These are phyloP conservation scores for Lucilia cuprina DNA, from an alignment of 1,140 invertebrate species.

Conservation along the genomic window DNA sequence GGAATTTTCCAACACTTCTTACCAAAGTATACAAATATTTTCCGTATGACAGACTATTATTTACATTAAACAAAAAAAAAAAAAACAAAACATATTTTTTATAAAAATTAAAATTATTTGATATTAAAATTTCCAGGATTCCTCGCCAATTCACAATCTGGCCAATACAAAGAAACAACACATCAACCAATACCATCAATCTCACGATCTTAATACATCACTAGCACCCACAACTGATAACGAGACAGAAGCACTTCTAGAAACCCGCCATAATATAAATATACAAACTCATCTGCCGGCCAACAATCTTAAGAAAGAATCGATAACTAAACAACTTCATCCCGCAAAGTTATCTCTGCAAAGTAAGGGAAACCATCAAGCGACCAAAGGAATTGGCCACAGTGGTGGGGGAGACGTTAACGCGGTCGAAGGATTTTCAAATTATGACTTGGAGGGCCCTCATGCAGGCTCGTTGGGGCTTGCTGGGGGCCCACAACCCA, in stretches of 20 bases:
- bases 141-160: constrained; percentile 62
- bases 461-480: constrained; percentile 48
- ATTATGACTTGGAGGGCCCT: constrained; percentile 47
- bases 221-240: constrained; percentile 44
- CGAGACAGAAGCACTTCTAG: constrained; percentile 59
- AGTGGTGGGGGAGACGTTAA: constrained; percentile 33
- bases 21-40: no score
- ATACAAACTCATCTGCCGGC: constrained; percentile 46
- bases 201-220: constrained; percentile 42
- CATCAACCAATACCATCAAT: constrained; percentile 52
- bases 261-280: constrained; percentile 56
- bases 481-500: constrained; percentile 48
- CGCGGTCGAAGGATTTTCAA: constrained; percentile 19
- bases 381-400: constrained; percentile 28
- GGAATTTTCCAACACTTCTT: no score
- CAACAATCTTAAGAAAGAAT: constrained; percentile 5
- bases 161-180: constrained; percentile 61
- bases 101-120: no score
- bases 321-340: constrained; percentile 3
- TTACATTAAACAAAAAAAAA: no score
- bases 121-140: constrained; percentile 45
- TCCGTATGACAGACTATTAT: no score
- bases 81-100: no score
- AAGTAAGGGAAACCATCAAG: neutral
- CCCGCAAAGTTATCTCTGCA: constrained; percentile 14